phyloP scores from a whole-genome alignment of 1,140 invertebrate genomes.

The Mya arenaria region DNA sequence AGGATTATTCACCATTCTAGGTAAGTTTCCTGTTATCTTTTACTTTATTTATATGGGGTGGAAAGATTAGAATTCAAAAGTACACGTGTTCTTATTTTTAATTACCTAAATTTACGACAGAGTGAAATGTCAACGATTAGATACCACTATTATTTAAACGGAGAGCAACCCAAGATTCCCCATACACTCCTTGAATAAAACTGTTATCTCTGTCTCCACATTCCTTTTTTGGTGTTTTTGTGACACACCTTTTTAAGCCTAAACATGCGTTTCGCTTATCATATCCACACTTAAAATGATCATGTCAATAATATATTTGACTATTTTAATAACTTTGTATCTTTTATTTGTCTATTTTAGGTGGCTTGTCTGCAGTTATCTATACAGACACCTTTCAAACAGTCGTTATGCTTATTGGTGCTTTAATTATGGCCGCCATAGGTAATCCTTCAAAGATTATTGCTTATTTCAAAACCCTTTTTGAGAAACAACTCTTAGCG shows the following conservation, averaged over 20 bases:
- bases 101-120: background rate
- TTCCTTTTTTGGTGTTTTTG: background rate
- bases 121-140: background rate
- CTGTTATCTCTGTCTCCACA: background rate
- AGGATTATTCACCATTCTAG: constrained; percentile 79
- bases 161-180: background rate
- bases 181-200: background rate
- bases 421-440: constrained; percentile 78
- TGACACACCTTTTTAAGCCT: background rate
- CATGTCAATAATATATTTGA: background rate
- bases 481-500: too few relatives aligned
- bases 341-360: constrained; percentile 61
- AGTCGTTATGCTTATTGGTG: constrained; percentile 83
- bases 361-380: constrained; percentile 83
- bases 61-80: background rate
- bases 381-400: constrained; percentile 83
- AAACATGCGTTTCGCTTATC: background rate
- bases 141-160: background rate
- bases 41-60: background rate
- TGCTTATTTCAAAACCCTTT: background rate
- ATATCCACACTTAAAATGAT: background rate
- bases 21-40: constrained; percentile 19
- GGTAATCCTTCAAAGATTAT: constrained; percentile 64
- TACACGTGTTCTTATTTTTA: background rate
- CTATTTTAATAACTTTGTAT: background rate